Evolutionary conservation across 2,797 vertebrate species (phyloP).

Genomic region (Manis pentadactyla): DNA sequence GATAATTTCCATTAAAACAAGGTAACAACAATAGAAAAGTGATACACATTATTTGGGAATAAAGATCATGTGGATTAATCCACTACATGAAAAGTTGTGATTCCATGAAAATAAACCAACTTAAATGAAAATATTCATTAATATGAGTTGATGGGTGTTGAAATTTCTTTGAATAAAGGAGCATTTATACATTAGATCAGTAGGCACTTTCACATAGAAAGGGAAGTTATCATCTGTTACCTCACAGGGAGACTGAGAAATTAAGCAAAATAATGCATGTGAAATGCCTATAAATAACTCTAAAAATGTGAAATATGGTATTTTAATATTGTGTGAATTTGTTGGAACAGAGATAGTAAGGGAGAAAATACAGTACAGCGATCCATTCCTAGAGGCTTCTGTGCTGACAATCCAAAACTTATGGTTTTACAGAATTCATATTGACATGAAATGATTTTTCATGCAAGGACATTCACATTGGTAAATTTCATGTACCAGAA

Average conservation of each 20-base stretch:
- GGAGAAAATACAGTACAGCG: background rate
- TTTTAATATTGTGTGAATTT: background rate
- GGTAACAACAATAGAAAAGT: background rate
- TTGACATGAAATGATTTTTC: slow-evolving; percentile 44
- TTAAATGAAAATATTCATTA: background rate
- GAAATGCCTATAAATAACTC: background rate
- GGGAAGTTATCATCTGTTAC: background rate
- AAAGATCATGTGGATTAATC: background rate
- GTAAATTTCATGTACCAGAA: background rate
- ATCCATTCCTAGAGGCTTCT: background rate
- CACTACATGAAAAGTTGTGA: background rate
- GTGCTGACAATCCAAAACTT: background rate
- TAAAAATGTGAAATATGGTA: background rate
- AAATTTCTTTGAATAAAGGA: slow-evolving; percentile 24
- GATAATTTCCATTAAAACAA: background rate
- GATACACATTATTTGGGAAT: background rate
- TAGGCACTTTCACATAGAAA: background rate
- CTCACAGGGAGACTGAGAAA: background rate
- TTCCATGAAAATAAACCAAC: background rate
- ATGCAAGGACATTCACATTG: background rate
- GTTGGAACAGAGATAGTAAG: background rate
- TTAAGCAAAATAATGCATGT: background rate
- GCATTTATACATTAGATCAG: background rate
- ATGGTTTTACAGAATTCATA: background rate
- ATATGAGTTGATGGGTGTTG: background rate